Conservation (phyloP, 2,113 vertebrate species). For the Camarhynchus parvulus region DNA sequence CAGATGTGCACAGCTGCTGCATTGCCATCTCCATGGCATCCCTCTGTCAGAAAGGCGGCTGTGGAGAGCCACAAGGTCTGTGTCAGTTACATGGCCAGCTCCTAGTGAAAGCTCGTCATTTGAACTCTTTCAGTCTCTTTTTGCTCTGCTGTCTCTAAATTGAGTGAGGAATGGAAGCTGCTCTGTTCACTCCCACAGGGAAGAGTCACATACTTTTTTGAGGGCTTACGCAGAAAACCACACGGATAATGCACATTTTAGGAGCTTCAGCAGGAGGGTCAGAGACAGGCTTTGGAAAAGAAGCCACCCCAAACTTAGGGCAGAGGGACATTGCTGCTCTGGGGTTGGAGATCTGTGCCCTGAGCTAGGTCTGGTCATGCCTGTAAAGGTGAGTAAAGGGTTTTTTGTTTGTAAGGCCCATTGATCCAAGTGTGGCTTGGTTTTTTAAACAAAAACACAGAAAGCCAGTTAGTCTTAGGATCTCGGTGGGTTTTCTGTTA, state of each 20-base stretch:
- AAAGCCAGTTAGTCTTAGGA: neutral
- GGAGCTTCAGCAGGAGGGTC: neutral
- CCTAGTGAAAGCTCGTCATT: neutral
- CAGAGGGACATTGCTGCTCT: neutral
- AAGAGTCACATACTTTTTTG: neutral
- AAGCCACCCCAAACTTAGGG: neutral
- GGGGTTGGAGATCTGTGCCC: neutral
- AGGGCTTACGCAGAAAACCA: neutral
- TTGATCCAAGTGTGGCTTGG: neutral
- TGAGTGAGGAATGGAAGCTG: neutral
- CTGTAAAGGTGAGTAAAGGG: neutral
- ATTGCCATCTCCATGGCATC: neutral
- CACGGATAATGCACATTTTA: neutral
- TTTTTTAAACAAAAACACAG: neutral
- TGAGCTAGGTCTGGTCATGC: neutral
- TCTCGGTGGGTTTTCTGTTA: neutral
- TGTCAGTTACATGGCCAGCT: neutral
- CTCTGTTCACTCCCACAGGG: neutral
- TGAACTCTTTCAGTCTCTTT: neutral
- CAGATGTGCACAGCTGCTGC: neutral
- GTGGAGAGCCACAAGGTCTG: neutral
- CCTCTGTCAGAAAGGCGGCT: neutral
- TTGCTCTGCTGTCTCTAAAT: neutral
- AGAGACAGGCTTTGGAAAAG: neutral
- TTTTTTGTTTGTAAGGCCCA: neutral